phyloP scores from a whole-genome alignment of 2,888 invertebrate species.

The Chymomyza fuscimana region DNA sequence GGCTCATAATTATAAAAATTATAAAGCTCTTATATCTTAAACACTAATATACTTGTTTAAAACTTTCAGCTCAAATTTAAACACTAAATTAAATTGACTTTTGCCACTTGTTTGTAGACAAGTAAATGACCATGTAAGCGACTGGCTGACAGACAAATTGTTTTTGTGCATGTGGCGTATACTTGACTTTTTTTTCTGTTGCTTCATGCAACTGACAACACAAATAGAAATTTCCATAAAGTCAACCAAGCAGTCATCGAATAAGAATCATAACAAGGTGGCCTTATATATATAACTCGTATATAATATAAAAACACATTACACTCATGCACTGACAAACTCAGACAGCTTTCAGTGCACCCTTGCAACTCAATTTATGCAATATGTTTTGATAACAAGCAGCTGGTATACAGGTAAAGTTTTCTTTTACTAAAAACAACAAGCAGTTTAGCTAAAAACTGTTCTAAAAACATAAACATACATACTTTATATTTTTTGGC shows the following conservation, averaged over 20 bases:
- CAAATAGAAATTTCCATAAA: constrained; percentile 37
- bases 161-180: not conserved
- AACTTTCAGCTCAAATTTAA: not conserved
- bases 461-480: not conserved
- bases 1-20: no score
- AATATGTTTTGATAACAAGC: constrained; percentile 21
- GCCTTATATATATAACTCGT: no score
- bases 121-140: not conserved
- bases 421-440: constrained; percentile 2
- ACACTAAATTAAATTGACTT: constrained; percentile 3
- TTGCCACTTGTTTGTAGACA: not conserved
- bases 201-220: constrained; percentile 36
- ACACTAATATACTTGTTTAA: not conserved
- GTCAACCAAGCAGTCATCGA: not conserved
- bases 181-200: not conserved
- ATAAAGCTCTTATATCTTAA: no score
- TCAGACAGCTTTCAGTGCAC: not conserved
- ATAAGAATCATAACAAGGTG: not conserved
- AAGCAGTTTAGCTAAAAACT: not conserved
- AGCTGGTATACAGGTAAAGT: constrained; percentile 13
- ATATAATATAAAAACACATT: not conserved
- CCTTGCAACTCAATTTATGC: not conserved
- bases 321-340: not conserved
- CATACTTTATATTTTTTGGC: not conserved
- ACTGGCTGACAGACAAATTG: not conserved